These are phyloP conservation scores for Halichoeres trimaculatus DNA, from an alignment of 2,113 vertebrate genomes.

Conservation along the genomic window DNA sequence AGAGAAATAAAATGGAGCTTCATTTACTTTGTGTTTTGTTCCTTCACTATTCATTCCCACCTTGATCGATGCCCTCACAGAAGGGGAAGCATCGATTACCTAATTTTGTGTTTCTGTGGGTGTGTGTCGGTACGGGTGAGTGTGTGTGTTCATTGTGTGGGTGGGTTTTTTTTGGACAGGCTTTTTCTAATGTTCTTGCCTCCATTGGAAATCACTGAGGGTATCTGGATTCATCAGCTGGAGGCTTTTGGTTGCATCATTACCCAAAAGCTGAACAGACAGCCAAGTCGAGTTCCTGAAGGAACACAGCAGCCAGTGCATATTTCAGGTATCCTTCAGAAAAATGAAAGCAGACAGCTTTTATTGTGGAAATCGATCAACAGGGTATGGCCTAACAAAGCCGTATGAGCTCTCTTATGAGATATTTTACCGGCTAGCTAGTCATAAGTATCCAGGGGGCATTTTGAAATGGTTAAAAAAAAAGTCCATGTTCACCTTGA, in stretches of 20 bases:
- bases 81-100: constrained; percentile 58
- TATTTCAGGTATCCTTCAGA: constrained; percentile 25
- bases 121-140: constrained; percentile 3
- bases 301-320: neutral
- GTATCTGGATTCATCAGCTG: constrained; percentile 47
- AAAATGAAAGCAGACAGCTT: constrained; percentile 19
- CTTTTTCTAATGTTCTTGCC: constrained; percentile 11
- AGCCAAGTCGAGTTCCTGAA: constrained; percentile 21
- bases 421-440: neutral
- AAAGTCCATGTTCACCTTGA: constrained; percentile 38
- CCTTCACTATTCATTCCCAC: constrained; percentile 60
- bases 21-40: constrained; percentile 69
- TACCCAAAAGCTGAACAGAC: constrained; percentile 21
- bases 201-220: constrained; percentile 42
- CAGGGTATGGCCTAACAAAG: neutral
- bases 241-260: constrained; percentile 28
- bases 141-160: neutral
- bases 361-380: constrained; percentile 20
- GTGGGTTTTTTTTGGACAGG: constrained; percentile 17
- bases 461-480: neutral
- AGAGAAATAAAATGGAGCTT: constrained; percentile 79
- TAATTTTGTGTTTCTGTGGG: constrained; percentile 13
- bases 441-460: neutral
- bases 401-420: neutral
- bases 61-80: constrained; percentile 60